Evolutionary conservation across 1,140 invertebrate species (phyloP), one percentile per base, ranked within the genome.

Genomic region (Batillaria attramentaria): DNA sequence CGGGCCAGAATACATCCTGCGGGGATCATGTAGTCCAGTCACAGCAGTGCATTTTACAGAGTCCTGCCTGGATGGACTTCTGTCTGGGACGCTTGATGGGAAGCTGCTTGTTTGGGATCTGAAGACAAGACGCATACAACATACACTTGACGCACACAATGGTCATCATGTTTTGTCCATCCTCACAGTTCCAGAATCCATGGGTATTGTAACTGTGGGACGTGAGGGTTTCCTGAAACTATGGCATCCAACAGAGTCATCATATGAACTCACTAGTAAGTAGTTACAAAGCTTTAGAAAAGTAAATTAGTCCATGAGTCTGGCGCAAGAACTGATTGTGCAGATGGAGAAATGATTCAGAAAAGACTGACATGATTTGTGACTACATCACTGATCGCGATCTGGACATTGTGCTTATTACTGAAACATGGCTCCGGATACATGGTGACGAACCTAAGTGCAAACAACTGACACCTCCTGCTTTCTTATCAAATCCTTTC

Each of bases 181-280:
- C 2, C 33, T 46, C 33, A 28, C 72, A 39, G 28, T 57, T 18
- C 20, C 33, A 4, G 54, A 28, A n/a, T 42, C 73, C 20, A 41
- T 73, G 13, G 24, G 28, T 20, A 13, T 83, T 6, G 4, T 85
- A 28, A 80, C 79, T 31, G 81, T 83, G 18, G 84, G 84, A 24
- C 76, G 82, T 80, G 81, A 85, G 79, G 82, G 84, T 50, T 42
- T 41, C 41, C 33, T 83, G 18, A 83, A 80, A 69, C 33, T 80
- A 2, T 85, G 84, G 84, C 28, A 65, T 35, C 28, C 33, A 33
- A 42, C 16, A 37, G 72, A 66, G 35, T 16, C 66, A 3, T 18
- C 28, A 20, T 72, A 28, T 3, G 28, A 35, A 72, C 31, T 20
- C 69, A 72, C 69, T n/a, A 41, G 69, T 72, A 20, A 37, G 6